Evolutionary conservation across 2,888 invertebrate genomes (phyloP).

Genomic region (Pedicia rivosa): DNA sequence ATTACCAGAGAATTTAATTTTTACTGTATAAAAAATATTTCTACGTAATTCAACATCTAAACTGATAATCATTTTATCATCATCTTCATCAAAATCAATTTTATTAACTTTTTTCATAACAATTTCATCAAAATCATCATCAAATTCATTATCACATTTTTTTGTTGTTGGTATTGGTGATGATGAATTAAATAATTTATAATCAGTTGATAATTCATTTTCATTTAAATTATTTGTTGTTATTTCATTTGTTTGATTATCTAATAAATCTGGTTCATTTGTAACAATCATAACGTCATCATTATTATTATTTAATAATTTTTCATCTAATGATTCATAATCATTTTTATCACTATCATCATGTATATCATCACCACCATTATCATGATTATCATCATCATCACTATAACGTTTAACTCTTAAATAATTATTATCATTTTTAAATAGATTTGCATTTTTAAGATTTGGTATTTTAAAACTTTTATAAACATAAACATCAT

Average conservation of each 20-base stretch:
- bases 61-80: slow-evolving; percentile 7
- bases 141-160: background rate
- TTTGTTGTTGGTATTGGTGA: background rate
- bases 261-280: background rate
- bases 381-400: slow-evolving; percentile 3
- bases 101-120: background rate
- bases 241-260: background rate
- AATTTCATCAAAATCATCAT: background rate
- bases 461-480: slow-evolving; percentile 3
- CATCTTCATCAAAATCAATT: slow-evolving; percentile 6
- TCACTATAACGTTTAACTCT: slow-evolving; percentile 6
- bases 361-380: background rate
- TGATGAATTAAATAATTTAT: too few species aligned
- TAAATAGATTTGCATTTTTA: background rate
- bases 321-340: background rate
- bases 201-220: too few species aligned
- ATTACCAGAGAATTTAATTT: slow-evolving; percentile 7
- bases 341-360: background rate
- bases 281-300: background rate
- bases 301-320: background rate
- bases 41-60: slow-evolving; percentile 6
- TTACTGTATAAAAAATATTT: slow-evolving; percentile 7
- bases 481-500: slow-evolving; percentile 7
- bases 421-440: too few species aligned
- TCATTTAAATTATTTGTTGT: background rate